Evolutionary conservation across 2,113 vertebrate genomes (phyloP).

Genomic region (Brienomyrus longianalis): DNA sequence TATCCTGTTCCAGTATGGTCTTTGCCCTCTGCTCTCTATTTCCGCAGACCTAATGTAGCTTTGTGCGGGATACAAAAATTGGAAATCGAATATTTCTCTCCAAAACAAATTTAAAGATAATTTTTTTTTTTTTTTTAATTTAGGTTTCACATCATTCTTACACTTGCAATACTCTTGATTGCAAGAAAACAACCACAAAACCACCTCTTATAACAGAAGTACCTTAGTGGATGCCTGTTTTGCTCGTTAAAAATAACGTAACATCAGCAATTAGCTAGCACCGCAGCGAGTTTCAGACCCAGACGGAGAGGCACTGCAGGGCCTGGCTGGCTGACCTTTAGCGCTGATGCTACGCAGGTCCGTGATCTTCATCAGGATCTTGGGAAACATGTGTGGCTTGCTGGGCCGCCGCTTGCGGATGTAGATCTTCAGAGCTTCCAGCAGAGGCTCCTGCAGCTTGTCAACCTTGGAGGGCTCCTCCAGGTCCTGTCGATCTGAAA

Average conservation of each 20-base stretch:
- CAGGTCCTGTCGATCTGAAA: conserved; percentile 84
- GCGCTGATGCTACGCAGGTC: conserved; percentile 93
- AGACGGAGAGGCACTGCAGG: not conserved
- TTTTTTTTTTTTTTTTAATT: not conserved
- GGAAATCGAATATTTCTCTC: not conserved
- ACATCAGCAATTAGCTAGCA: not conserved
- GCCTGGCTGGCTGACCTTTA: conserved; percentile 66
- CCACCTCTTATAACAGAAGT: not conserved
- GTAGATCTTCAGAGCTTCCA: conserved; percentile 93
- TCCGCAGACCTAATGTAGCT: not conserved
- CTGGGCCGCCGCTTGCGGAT: conserved; percentile 84
- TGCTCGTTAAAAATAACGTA: not conserved
- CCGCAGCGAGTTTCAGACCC: not conserved
- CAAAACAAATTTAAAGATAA: not conserved
- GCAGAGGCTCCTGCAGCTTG: conserved; percentile 83
- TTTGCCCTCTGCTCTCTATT: not conserved
- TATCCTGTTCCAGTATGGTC: not conserved
- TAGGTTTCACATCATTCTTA: not conserved
- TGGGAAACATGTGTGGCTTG: conserved; percentile 94
- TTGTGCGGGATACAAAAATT: not conserved
- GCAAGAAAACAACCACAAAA: not conserved
- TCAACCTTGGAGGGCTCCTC: conserved; percentile 91
- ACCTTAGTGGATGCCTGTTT: not conserved
- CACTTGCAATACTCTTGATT: not conserved
- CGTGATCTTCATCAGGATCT: conserved; percentile 96